A percentile compares a stretch with the other conserved stretches of the same genome.
Conservation (phyloP, 1,140 invertebrate species). For the Olivierus martensii region DNA sequence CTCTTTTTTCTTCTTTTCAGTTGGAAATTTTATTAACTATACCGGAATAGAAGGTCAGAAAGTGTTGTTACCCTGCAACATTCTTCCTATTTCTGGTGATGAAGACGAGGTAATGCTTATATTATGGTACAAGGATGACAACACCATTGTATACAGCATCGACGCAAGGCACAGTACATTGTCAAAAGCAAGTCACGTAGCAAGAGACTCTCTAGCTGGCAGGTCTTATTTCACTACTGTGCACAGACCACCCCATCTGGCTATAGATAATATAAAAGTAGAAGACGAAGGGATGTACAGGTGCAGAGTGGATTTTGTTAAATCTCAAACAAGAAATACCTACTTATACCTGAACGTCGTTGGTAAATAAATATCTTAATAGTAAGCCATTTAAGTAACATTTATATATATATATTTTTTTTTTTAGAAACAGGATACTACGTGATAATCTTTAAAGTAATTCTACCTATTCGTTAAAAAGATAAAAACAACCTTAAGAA, state of each 20-base stretch:
- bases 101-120: conserved; percentile 81
- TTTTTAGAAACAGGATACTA: too few relatives aligned
- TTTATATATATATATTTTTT: too few relatives aligned
- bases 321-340: conserved; percentile 71
- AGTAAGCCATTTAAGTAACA: too few relatives aligned
- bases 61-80: conserved; percentile 67
- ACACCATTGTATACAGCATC: conserved; percentile 61
- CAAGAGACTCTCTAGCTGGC: conserved; percentile 4
- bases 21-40: too few relatives aligned
- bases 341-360: conserved; percentile 74
- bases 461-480: too few relatives aligned
- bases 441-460: too few relatives aligned
- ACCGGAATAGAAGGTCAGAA: conserved; percentile 49
- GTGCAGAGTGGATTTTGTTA: conserved; percentile 76
- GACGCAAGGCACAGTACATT: conserved; percentile 11
- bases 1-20: too few relatives aligned
- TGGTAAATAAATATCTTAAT: conserved; percentile 43
- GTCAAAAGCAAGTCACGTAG: conserved; percentile 11
- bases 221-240: conserved; percentile 21
- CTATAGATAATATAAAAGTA: conserved; percentile 14
- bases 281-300: conserved; percentile 65
- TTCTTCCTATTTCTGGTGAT: conserved; percentile 50
- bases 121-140: conserved; percentile 70
- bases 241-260: conserved; percentile 16
- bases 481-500: too few relatives aligned